Conservation (phyloP, 2,113 vertebrate species). For the Microcebus lehilahytsara region DNA sequence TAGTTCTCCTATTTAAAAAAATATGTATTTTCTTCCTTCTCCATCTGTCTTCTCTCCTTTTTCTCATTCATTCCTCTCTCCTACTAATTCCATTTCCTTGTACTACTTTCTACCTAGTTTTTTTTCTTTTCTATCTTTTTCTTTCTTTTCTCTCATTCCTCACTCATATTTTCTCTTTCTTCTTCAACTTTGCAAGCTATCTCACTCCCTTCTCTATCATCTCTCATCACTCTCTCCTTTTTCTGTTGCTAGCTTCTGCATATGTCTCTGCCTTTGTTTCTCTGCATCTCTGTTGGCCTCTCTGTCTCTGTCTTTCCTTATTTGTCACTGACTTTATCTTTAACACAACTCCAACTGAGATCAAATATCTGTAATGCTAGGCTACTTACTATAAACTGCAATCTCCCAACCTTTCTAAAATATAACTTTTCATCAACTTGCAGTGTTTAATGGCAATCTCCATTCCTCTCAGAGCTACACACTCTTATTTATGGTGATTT, state of each 20-base stretch:
- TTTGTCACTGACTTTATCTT: neutral
- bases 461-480: neutral
- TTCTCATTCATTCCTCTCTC: neutral
- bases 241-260: neutral
- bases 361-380: neutral
- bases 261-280: neutral
- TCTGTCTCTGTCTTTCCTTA: neutral
- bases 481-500: neutral
- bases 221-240: neutral
- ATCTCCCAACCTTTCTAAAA: neutral
- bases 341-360: neutral
- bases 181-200: neutral
- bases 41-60: neutral
- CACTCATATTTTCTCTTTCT: neutral
- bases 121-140: neutral
- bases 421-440: neutral
- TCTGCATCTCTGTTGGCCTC: neutral
- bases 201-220: neutral
- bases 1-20: neutral
- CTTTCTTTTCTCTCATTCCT: neutral
- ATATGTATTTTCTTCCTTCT: neutral
- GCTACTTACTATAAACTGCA: neutral
- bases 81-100: neutral
- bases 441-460: neutral
- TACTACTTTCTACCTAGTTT: neutral